phyloP scores from a whole-genome alignment of 2,797 vertebrate species.

The Trichosurus vulpecula region DNA sequence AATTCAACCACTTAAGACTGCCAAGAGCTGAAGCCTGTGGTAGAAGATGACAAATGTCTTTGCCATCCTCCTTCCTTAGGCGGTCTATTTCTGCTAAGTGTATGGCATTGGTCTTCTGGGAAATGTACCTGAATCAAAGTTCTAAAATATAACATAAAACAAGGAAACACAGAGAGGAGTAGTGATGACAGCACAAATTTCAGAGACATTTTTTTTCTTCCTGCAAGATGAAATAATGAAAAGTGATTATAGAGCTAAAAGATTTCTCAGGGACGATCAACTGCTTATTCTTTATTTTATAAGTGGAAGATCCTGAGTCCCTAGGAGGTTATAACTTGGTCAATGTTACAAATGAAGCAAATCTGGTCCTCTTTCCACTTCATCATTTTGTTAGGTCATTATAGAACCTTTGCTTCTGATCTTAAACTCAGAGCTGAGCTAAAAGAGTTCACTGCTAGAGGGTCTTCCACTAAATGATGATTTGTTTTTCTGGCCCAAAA shows the following conservation, averaged over 20 bases:
- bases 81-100: background rate
- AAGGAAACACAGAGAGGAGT: background rate
- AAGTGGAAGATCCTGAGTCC: background rate
- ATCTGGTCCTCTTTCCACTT: background rate
- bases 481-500: background rate
- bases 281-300: background rate
- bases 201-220: background rate
- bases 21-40: slow-evolving; percentile 27
- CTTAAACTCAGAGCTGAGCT: background rate
- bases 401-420: background rate
- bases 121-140: background rate
- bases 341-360: background rate
- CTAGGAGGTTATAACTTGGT: background rate
- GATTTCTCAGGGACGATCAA: background rate
- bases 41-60: slow-evolving; percentile 40
- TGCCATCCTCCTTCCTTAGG: background rate
- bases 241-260: background rate
- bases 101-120: background rate
- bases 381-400: background rate
- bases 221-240: background rate
- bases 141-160: background rate
- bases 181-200: background rate
- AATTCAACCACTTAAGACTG: slow-evolving; percentile 8
- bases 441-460: background rate
- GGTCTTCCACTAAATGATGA: background rate